phyloP scores from a whole-genome alignment of 2,888 invertebrate genomes.

The Ametastegia equiseti region DNA sequence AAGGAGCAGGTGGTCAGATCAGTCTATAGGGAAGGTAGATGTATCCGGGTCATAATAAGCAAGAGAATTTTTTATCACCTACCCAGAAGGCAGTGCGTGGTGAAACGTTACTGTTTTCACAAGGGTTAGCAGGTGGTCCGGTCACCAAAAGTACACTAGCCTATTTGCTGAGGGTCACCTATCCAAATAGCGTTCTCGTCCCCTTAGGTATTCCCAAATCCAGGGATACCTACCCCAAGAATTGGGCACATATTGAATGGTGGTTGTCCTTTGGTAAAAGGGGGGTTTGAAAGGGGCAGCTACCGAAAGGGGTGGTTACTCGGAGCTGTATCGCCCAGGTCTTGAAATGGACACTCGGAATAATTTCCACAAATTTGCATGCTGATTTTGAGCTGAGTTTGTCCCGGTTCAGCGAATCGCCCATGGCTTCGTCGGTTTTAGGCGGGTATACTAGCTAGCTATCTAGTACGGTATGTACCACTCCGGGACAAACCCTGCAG shows the following conservation, averaged over 20 bases:
- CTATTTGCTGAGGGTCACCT: conserved; percentile 41
- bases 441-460: neutral
- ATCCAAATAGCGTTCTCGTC: conserved; percentile 29
- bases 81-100: neutral
- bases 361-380: conserved; percentile 73
- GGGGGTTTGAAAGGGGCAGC: conserved; percentile 26
- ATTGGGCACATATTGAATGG: conserved; percentile 3
- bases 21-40: neutral
- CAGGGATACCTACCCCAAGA: neutral
- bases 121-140: conserved; percentile 42
- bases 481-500: neutral
- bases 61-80: neutral
- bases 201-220: neutral
- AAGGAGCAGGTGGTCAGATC: neutral
- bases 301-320: conserved; percentile 49
- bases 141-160: conserved; percentile 21
- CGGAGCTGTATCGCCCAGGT: conserved; percentile 10
- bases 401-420: conserved; percentile 32
- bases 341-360: conserved; percentile 67
- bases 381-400: conserved; percentile 70
- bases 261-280: neutral
- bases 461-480: neutral
- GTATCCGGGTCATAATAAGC: conserved; percentile 6
- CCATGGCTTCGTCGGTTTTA: neutral
- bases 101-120: conserved; percentile 21